Evolutionary conservation across 2,888 invertebrate species (phyloP).

Genomic region (Ennomos fuscantarius): DNA sequence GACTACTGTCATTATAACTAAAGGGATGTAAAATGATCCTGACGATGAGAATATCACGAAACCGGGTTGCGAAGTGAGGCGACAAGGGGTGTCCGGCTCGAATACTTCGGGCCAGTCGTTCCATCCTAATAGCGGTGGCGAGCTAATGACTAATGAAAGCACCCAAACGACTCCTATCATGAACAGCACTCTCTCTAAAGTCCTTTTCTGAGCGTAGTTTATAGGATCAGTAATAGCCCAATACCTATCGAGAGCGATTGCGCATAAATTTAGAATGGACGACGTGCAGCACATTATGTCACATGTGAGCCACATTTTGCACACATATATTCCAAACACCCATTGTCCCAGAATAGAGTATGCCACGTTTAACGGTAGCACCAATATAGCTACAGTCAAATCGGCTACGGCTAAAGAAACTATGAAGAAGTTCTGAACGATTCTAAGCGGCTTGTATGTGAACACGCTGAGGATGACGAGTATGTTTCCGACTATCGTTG

Average conservation of each 20-base stretch:
- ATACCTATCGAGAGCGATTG: conserved; percentile 97
- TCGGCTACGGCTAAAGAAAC: conserved; percentile 98
- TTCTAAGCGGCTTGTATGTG: conserved; percentile 95
- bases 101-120: conserved; percentile 97
- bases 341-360: conserved; percentile 96
- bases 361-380: conserved; percentile 96
- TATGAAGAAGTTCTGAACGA: conserved; percentile 98
- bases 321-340: conserved; percentile 96
- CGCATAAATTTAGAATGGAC: conserved; percentile 96
- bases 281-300: conserved; percentile 98
- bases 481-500: conserved; percentile 96
- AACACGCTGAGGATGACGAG: conserved; percentile 98
- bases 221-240: conserved; percentile 98
- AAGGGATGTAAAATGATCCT: conserved; percentile 97
- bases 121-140: conserved; percentile 96
- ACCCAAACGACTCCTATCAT: conserved; percentile 96
- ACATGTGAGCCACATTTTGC: conserved; percentile 98
- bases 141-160: conserved; percentile 93
- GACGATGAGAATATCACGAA: conserved; percentile 96
- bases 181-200: conserved; percentile 92
- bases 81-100: conserved; percentile 91
- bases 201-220: conserved; percentile 96
- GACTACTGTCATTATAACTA: conserved; percentile 97
- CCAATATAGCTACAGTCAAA: conserved; percentile 94
- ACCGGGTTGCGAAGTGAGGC: conserved; percentile 94